Percentiles rank a stretch among this genome's conserved stretches.
Conservation (phyloP, 2,797 vertebrate genomes). For the Pseudomugil tenellus region DNA sequence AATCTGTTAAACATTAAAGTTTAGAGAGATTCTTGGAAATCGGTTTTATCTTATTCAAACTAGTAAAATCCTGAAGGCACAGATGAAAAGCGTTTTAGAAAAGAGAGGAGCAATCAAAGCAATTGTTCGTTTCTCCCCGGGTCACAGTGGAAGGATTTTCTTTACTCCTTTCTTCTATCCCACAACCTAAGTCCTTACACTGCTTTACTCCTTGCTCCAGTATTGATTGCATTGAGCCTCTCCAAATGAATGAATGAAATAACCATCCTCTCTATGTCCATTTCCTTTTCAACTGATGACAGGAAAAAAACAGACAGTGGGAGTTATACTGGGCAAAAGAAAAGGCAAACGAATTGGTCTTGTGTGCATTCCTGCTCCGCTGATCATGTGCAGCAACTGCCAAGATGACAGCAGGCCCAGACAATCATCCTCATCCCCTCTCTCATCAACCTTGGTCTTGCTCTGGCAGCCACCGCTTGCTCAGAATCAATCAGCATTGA, state of each 20-base stretch:
- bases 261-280: conserved; percentile 55
- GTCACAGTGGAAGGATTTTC: conserved; percentile 55
- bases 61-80: conserved; percentile 34
- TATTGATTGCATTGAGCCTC: conserved; percentile 70
- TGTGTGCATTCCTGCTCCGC: conserved; percentile 52
- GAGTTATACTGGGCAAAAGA: conserved; percentile 18
- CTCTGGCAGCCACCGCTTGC: conserved; percentile 47
- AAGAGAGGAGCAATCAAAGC: conserved; percentile 66
- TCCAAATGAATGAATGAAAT: conserved; percentile 53
- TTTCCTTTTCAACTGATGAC: conserved; percentile 52
- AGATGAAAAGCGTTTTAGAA: conserved; percentile 38
- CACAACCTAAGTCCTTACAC: conserved; percentile 37
- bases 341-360: conserved; percentile 36
- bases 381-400: conserved; percentile 65
- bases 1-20: conserved; percentile 10
- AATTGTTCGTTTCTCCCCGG: conserved; percentile 43
- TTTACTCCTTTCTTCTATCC: conserved; percentile 47
- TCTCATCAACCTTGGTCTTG: conserved; percentile 62
- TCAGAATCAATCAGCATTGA: conserved; percentile 77
- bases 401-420: conserved; percentile 54
- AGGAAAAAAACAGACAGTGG: conserved; percentile 33
- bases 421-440: conserved; percentile 59
- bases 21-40: conserved; percentile 35
- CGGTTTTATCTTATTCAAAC: conserved; percentile 46
- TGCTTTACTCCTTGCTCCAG: conserved; percentile 38